Evolutionary conservation across 2,888 invertebrate species (phyloP).

Genomic region (Cerastoderma edule): DNA sequence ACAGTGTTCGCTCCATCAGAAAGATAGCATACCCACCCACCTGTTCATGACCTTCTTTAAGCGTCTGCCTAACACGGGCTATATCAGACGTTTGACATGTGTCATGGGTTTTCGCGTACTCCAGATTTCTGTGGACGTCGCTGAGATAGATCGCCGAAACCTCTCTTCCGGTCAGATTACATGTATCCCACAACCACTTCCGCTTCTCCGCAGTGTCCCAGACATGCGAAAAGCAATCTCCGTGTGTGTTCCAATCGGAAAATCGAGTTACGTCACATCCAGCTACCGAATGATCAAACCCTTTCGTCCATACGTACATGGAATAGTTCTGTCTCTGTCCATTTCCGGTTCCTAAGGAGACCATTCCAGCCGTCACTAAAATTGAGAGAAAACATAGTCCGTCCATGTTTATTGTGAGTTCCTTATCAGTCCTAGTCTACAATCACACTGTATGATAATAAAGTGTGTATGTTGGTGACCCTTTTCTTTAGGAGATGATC

Average conservation of each 20-base stretch:
- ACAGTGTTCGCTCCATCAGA: too few relatives aligned
- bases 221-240: constrained; percentile 61
- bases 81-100: constrained; percentile 44
- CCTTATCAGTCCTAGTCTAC: too few relatives aligned
- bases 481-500: too few relatives aligned
- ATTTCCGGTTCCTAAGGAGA: too few relatives aligned
- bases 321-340: constrained; percentile 52
- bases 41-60: constrained; percentile 61
- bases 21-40: too few relatives aligned
- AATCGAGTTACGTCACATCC: constrained; percentile 54
- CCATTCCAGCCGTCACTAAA: too few relatives aligned
- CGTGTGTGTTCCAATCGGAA: constrained; percentile 49
- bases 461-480: too few relatives aligned
- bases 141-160: constrained; percentile 59
- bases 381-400: too few relatives aligned
- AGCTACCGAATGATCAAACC: constrained; percentile 53
- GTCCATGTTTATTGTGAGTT: too few relatives aligned
- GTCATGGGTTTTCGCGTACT: constrained; percentile 40
- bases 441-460: too few relatives aligned
- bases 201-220: constrained; percentile 60
- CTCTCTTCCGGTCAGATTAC: constrained; percentile 56
- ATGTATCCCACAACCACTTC: constrained; percentile 64
- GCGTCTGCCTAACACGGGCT: constrained; percentile 39
- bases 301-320: constrained; percentile 67
- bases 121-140: constrained; percentile 58